Base-by-base conservation (phyloP, 2,888 invertebrate genomes). In the Incurvaria masculella region DNA sequence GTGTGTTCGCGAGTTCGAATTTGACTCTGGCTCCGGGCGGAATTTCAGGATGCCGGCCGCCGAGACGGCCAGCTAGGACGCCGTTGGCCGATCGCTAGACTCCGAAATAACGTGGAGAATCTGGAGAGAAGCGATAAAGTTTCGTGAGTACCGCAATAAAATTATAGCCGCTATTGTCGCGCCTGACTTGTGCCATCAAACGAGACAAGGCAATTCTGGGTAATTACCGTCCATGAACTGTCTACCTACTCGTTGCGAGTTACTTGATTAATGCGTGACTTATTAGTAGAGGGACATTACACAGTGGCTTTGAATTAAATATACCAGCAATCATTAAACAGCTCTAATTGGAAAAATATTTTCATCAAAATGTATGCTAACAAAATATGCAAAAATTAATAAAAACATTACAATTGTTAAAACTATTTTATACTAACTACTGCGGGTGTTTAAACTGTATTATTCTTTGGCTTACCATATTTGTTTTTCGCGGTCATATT, bases 21-120 rank as follows among this genome's bases (percentile, higher is more conserved):
- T 16, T 38, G 26, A 41, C 16, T 42, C 18, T 62, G 57, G 66
- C 64, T 63, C 55, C 62, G 64, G 62, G 61, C 58, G 62, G 58
- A 52, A 2, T 18, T 45, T 47, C 20, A 52, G 51, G 49, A 39
- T 51, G 51, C 49, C 23, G 53, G 54, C 3, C 14, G 11, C 33
- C 11, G 11, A 33, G 33, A 8, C 14, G 14, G 33, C 14, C 33
- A 33, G 33, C 33, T 33, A n/a, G n/a, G n/a, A n/a, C 33, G 33
- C 33, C 8, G 33, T 3, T 10, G 23, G 23, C 23, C 23, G 23
- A 4, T 4, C 10, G 23, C 10, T 23, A 4, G 23, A 4, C 23
- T 23, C 23, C 10, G 5, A 6, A 33, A 33, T 33, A 33, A 33
- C 8, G 33, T 33, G 33, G 33, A 33, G 33, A 3, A 4, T 8